Base-by-base conservation (phyloP, 2,888 invertebrate species). In the Eudasyphora cyanicolor region DNA sequence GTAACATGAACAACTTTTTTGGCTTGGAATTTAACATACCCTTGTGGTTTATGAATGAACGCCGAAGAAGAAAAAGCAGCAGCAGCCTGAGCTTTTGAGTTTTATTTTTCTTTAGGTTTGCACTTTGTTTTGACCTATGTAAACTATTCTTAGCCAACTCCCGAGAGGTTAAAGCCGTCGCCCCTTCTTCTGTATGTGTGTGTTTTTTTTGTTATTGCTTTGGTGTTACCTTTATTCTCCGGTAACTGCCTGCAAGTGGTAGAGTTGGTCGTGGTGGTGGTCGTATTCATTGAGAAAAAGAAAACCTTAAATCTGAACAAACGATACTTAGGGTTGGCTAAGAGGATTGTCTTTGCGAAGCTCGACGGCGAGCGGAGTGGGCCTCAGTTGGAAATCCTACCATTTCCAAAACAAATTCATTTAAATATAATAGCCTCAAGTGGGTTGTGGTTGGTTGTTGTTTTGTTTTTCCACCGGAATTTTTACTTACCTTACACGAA, bases 51-150 rank as follows among this genome's bases (percentile, higher is more conserved):
- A 38, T 38, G 42, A 21, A 67, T 24, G n/a, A 57, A 57, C 17
- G 17, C 49, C n/a, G 49, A 1, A 32, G 5, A 6, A 32, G 32
- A 6, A 32, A 8, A 4, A 32, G 32, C 4, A 32, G 32, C 4
- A 32, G 32, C 4, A 12, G n/a, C 14, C 14, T 12, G 27, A 57
- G 27, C 57, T 27, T 51, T 51, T 5, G 51, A 19, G 51, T 12
- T n/a, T 14, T 32, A 19, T 38, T 29, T 67, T 32, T 19, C 67
- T 42, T 42, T 42, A 14, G 19, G 21, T 84, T 80, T 84, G 71
- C 78, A 78, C 81, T 78, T 84, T 84, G 84, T 73, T 78, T 78
- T 84, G 78, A 84, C 84, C 84, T 81, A 77, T 64, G 81, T 67
- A 67, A 84, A 84, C 84, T 81, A 84, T 84, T 78, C 57, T 21